Base-by-base conservation (phyloP, 2,797 vertebrate species). In the Scarus forsteni region DNA sequence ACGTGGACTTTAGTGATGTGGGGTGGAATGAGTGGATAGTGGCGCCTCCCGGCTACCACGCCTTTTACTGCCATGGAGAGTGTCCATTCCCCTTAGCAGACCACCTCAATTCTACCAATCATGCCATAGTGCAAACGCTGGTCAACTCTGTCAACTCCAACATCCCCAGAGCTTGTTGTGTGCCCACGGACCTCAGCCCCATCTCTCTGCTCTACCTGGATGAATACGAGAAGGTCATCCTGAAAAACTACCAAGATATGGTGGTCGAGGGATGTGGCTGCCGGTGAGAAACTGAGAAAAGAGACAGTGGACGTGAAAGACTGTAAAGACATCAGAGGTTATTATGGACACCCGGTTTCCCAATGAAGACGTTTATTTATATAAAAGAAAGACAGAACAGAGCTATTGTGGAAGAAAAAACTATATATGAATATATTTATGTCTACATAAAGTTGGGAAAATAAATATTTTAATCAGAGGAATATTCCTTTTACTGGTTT, bases 351-450 rank as follows among this genome's bases (percentile, higher is more conserved):
- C 95, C 97, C 95, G 94, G 94, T 96, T 97, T 97, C 96, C 96
- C 96, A 96, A 96, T 97, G 96, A 98, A 99, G 96, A 98, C 95
- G 93, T 96, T 93, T 98, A 99, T 99, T 99, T 99, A 99, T 99
- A 95, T 95, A 92, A 96, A 95, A 95, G 95, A 97, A 80, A 93
- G 86, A 93, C 87, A 92, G 87, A 93, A 95, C 88, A 95, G 95
- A 96, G 93, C 94, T 98, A 98, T 99, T 96, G 97, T 96, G 96
- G 86, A 92, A 91, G 89, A 94, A 96, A 96, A 96, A 96, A 94
- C 96, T 97, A 97, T 98, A 98, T 98, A 97, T 97, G 87, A 92
- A 96, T 97, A 98, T 99, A 99, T 99, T 99, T 99, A 99, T 99
- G 96, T 98, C 95, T 97, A 96, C 95, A 3, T 95, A 95, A 93